phyloP scores from a whole-genome alignment of 2,888 invertebrate genomes.

The Phymatocera aterrima region DNA sequence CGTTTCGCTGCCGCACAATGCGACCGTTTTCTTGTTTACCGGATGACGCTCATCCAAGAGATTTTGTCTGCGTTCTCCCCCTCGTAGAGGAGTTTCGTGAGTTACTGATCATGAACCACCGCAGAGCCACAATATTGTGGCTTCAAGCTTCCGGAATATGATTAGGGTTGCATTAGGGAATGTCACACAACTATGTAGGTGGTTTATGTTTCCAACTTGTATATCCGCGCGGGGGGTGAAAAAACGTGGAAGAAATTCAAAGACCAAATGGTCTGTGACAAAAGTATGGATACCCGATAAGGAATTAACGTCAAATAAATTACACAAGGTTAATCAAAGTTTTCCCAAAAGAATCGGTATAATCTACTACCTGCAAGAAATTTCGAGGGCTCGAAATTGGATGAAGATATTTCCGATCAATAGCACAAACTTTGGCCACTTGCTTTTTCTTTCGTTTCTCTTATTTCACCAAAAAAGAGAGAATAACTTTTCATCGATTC shows the following conservation, averaged over 20 bases:
- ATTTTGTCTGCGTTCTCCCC: not conserved
- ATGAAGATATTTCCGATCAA: slow-evolving; percentile 3
- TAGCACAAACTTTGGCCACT: not conserved
- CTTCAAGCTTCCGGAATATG: slow-evolving; percentile 28
- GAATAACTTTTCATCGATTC: not conserved
- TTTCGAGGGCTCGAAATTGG: slow-evolving; percentile 20
- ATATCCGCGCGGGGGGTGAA: not conserved
- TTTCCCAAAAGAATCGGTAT: slow-evolving; percentile 16
- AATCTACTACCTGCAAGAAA: slow-evolving; percentile 16
- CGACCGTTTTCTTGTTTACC: slow-evolving; percentile 14
- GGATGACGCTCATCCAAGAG: slow-evolving; percentile 8
- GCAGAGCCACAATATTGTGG: slow-evolving; percentile 30
- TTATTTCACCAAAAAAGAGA: no score
- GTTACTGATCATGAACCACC: slow-evolving; percentile 15
- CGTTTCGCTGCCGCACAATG: not conserved
- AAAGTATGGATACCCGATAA: not conserved
- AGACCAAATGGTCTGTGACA: not conserved
- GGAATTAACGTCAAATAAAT: slow-evolving; percentile 9
- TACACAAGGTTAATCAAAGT: slow-evolving; percentile 32
- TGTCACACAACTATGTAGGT: not conserved
- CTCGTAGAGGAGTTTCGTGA: not conserved
- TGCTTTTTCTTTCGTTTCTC: no score
- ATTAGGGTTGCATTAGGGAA: slow-evolving; percentile 18
- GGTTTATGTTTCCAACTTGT: not conserved
- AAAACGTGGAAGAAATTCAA: not conserved